phyloP scores from a whole-genome alignment of 1,140 invertebrate species.

The Mycetomoellerius zeteki region DNA sequence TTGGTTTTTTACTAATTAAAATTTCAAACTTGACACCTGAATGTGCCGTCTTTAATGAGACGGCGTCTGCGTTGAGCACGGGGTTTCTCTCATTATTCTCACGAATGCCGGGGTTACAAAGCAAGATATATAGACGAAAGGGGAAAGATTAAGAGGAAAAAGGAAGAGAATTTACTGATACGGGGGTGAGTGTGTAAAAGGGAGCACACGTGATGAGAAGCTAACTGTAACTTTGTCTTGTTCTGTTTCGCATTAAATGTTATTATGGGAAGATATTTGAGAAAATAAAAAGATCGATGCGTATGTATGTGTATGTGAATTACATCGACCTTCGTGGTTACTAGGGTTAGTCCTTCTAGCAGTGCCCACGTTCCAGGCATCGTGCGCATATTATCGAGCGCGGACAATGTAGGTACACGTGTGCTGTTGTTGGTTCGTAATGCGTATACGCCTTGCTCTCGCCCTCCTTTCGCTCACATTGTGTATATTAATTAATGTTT shows the following conservation, averaged over 20 bases:
- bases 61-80: conserved; percentile 65
- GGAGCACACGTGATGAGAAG: neutral
- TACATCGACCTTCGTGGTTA: conserved; percentile 34
- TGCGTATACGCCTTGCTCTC: neutral
- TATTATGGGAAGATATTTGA: conserved; percentile 29
- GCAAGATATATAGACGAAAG: conserved; percentile 19
- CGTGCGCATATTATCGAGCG: neutral
- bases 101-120: conserved; percentile 62
- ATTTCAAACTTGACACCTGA: conserved; percentile 78
- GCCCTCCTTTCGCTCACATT: conserved; percentile 13
- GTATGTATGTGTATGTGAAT: neutral
- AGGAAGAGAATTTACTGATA: conserved; percentile 20
- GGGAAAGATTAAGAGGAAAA: neutral
- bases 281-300: conserved; percentile 39
- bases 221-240: neutral
- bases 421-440: neutral
- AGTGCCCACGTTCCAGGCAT: neutral
- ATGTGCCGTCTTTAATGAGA: conserved; percentile 77
- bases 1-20: conserved; percentile 78
- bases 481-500: conserved; percentile 76
- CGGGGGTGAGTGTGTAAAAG: neutral
- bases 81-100: conserved; percentile 73
- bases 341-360: neutral
- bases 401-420: neutral
- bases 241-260: conserved; percentile 15